Evolutionary conservation across 1,140 invertebrate species (phyloP), one percentile per base, ranked within the genome.

Genomic region (Dinothrombium tinctorium): DNA sequence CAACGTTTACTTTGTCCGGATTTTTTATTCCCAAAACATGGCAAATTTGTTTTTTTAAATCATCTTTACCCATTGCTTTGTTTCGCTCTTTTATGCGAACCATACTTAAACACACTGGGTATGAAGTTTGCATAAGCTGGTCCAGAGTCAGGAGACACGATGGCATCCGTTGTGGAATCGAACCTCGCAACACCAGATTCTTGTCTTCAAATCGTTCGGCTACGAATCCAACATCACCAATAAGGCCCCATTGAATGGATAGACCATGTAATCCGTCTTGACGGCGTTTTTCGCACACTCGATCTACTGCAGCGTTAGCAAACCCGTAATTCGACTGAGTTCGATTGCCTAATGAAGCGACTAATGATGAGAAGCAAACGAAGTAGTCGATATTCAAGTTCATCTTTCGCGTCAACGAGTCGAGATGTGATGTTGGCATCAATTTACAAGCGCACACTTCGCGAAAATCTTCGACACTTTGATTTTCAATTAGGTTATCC

Each of bases 201-300:
- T 72, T 77, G 9, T 90, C 80, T 54, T 86, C 83, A 29, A 74
- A 69, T 19, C 76, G 76, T 67, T 44, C 37, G 19, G 69, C 76
- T 46, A 89, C 81, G 20, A 94, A 61, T 43, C 89, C 89, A 17
- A 94, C 89, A 58, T 96, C 87, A 47, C 83, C 87, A 51, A 96
- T 81, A 32, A 84, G 84, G 47, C 89, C 89, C 86, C 87, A 95
- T 58, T 95, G 87, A 47, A 96, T 81, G 19, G 86, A 82, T 15
- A 87, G 51, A 42, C 58, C 66, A 52, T 76, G 76, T 25, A 86
- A 53, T 7, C 65, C 80, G 51, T 71, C 69, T 9, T 64, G 62
- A 53, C 76, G 73, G 41, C 90, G 67, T 38, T 71, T 65, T 61
- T 96, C 89, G 50, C 77, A 75, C 28, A 95, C 74, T 40, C 87